Conservation (phyloP, 1,140 invertebrate genomes). For the Drosophila auraria region DNA sequence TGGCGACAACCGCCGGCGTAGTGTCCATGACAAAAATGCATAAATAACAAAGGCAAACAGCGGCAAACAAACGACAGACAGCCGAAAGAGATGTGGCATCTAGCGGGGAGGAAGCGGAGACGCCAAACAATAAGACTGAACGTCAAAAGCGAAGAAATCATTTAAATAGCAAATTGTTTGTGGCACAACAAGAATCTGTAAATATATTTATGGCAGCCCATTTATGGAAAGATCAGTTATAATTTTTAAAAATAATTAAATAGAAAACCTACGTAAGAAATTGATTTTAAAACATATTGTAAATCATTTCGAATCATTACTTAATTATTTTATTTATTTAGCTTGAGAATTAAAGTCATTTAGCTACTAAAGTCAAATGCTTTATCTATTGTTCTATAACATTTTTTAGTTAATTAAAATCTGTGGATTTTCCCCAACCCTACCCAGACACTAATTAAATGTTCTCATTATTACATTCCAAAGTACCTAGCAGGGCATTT, state of each 20-base stretch:
- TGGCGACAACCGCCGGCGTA: slow-evolving; percentile 24
- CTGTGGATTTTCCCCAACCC: background rate
- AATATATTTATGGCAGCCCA: background rate
- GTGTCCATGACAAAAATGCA: slow-evolving; percentile 79
- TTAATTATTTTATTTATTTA: too few species aligned
- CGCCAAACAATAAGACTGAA: slow-evolving; percentile 31
- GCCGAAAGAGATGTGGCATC: slow-evolving; percentile 16
- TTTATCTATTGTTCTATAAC: background rate
- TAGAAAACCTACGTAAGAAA: too few species aligned
- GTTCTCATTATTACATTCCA: slow-evolving; percentile 32
- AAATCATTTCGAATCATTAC: background rate
- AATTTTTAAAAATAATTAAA: background rate
- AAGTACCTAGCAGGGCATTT: slow-evolving; percentile 32
- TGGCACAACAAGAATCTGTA: slow-evolving; percentile 5
- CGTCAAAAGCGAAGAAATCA: slow-evolving; percentile 44
- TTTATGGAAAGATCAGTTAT: background rate
- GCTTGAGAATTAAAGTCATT: background rate
- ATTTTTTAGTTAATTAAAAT: background rate
- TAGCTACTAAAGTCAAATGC: too few species aligned
- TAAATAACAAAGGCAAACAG: slow-evolving; percentile 72
- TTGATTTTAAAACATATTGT: background rate
- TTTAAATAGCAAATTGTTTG: slow-evolving; percentile 57
- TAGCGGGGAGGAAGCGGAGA: background rate
- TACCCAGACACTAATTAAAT: slow-evolving; percentile 18
- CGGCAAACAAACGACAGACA: slow-evolving; percentile 37